Base-by-base conservation (phyloP, 2,888 invertebrate genomes). In the Neuroscelio doddi region DNA sequence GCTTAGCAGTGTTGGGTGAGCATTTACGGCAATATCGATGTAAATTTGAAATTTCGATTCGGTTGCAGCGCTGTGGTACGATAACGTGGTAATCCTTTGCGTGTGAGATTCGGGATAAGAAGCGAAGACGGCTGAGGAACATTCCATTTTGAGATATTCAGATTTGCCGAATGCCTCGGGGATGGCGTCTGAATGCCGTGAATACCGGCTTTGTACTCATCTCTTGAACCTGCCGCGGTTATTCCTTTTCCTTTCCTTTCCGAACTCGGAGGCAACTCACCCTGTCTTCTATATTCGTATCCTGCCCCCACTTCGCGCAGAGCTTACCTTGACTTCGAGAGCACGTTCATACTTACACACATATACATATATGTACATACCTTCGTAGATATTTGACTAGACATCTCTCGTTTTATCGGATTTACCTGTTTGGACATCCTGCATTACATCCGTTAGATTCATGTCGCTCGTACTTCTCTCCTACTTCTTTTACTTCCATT, bases 141-240 rank as follows among this genome's bases (percentile, higher is more conserved):
- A 75, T 78, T 77, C 74, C 75, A 74, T 77, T 77, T 75, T 46
- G 63, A 74, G 77, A 76, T 77, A 77, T 77, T 76, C 74, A 77
- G 78, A 77, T 77, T 75, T 59, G 66, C 55, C 72, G 73, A 73
- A 74, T 74, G 69, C 72, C 72, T 67, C 62, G 55, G 71, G 69
- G 68, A 64, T 61, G 68, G 59, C 63, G 52, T 55, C 68, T 66
- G 69, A 68, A 71, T 53, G 56, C 56, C 62, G 52, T 51, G 69
- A 71, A 71, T 69, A 55, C 68, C 59, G 66, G 56, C 63, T 69
- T 66, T 66, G 68, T 71, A 38, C 66, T 57, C 64, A 16, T 62
- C 61, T 62, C 46, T 47, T 42, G 51, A 47, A 51, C 44, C 58
- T 52, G 41, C 42, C 64, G 51, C 56, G 55, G 55, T 55, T 59